Percentiles rank a stretch among this genome's conserved stretches.
phyloP scores from a whole-genome alignment of 1,140 invertebrate genomes.

The Euura lappo region DNA sequence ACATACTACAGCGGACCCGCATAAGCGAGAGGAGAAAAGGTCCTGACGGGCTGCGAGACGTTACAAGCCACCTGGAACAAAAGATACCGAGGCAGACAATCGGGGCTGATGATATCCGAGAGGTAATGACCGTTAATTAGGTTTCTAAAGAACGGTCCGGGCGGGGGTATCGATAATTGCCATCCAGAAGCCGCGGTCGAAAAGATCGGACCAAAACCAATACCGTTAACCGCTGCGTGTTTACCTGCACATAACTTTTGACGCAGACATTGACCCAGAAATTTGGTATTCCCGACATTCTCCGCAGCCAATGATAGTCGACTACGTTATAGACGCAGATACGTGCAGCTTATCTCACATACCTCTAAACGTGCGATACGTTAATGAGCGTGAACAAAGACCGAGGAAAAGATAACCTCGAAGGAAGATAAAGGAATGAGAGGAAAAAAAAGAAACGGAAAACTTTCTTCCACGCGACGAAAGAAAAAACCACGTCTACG shows the following conservation, averaged over 20 bases:
- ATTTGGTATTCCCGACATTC: not conserved
- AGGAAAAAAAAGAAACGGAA: not conserved
- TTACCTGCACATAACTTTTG: not conserved
- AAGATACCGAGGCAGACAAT: no score
- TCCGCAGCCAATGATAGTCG: not conserved
- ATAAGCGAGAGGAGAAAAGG: no score
- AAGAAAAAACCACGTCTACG: no score
- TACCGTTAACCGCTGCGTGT: not conserved
- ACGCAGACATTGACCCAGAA: not conserved
- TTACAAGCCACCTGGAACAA: no score
- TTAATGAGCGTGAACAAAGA: not conserved
- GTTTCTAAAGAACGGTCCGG: not conserved
- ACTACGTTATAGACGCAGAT: not conserved
- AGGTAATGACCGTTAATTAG: conserved; percentile 1
- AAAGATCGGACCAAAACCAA: not conserved
- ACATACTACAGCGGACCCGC: no score
- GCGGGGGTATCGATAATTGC: not conserved
- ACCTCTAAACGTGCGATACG: not conserved
- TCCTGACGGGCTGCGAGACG: no score
- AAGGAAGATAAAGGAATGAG: not conserved
- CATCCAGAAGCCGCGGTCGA: not conserved
- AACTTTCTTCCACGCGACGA: not conserved
- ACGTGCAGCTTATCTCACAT: not conserved
- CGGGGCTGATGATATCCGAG: not conserved
- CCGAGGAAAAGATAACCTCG: not conserved